Evolutionary conservation across 2,888 invertebrate genomes (phyloP).

Genomic region (Laspeyria flexula): DNA sequence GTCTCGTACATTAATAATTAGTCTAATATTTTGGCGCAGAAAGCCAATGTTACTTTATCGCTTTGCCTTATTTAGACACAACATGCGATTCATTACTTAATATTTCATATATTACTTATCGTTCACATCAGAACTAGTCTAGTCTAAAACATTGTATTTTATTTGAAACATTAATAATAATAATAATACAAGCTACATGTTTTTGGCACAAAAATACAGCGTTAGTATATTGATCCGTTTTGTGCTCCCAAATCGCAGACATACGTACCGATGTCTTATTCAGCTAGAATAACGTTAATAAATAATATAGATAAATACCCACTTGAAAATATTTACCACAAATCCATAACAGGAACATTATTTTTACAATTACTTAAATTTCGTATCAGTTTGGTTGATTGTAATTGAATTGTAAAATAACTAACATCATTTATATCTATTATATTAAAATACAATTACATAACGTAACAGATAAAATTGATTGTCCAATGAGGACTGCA

Average conservation of each 20-base stretch:
- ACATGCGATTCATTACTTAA: too few species aligned
- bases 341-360: constrained; percentile 79
- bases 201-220: constrained; percentile 58
- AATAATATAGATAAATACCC: constrained; percentile 48
- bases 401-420: too few species aligned
- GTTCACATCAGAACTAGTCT: too few species aligned
- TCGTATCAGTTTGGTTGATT: constrained; percentile 42
- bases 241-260: constrained; percentile 66
- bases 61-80: too few species aligned
- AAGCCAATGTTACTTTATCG: not conserved
- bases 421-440: too few species aligned
- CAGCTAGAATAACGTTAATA: constrained; percentile 32
- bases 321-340: constrained; percentile 61
- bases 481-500: constrained; percentile 4
- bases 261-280: constrained; percentile 24
- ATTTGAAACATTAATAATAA: too few species aligned
- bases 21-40: constrained; percentile 6
- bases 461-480: constrained; percentile 7
- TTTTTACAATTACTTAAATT: constrained; percentile 47
- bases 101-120: too few species aligned
- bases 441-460: too few species aligned
- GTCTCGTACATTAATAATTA: not conserved
- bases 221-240: constrained; percentile 59
- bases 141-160: too few species aligned
- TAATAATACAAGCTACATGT: not conserved